phyloP scores from a whole-genome alignment of 2,888 invertebrate species.

The Zaprionus lineosus region DNA sequence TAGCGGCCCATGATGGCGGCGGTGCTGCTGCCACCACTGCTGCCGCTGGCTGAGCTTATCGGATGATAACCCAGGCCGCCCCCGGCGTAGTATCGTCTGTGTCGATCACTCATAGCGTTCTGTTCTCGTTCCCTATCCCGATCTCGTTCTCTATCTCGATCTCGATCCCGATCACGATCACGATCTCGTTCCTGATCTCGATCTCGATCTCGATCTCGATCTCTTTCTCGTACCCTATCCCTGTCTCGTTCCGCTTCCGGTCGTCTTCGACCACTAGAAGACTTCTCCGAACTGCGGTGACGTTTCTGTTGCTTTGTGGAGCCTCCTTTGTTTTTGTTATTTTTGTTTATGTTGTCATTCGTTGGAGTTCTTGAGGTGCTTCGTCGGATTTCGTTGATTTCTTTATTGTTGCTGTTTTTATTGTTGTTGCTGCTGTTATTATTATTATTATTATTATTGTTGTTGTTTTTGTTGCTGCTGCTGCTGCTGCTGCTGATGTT shows the following conservation, averaged over 20 bases:
- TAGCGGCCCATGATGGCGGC: slow-evolving; percentile 72
- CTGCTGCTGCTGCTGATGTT: slow-evolving; percentile 20
- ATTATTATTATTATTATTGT: too few species aligned
- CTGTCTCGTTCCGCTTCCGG: slow-evolving; percentile 55
- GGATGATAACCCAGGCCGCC: slow-evolving; percentile 72
- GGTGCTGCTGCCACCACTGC: slow-evolving; percentile 27
- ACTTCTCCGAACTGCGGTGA: slow-evolving; percentile 68
- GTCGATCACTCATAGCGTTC: slow-evolving; percentile 80
- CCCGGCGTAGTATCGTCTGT: slow-evolving; percentile 80
- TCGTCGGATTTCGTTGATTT: slow-evolving; percentile 54
- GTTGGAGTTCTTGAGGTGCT: slow-evolving; percentile 70
- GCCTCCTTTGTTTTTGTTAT: slow-evolving; percentile 41
- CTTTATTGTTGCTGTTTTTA: slow-evolving; percentile 23
- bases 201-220: slow-evolving; percentile 36
- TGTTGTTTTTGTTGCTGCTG: slow-evolving; percentile 19
- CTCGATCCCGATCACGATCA: slow-evolving; percentile 28
- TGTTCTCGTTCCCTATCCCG: slow-evolving; percentile 37
- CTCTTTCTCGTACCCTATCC: slow-evolving; percentile 26
- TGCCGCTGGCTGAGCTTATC: slow-evolving; percentile 29
- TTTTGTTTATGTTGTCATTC: slow-evolving; percentile 46
- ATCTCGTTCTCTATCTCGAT: slow-evolving; percentile 40
- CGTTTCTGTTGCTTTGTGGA: slow-evolving; percentile 53
- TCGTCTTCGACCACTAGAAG: slow-evolving; percentile 47
- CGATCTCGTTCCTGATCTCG: slow-evolving; percentile 26
- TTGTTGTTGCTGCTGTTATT: slow-evolving; percentile 23